These are phyloP conservation scores for Theocolax elegans DNA, from an alignment of 1,140 invertebrate species.

Conservation along the genomic window DNA sequence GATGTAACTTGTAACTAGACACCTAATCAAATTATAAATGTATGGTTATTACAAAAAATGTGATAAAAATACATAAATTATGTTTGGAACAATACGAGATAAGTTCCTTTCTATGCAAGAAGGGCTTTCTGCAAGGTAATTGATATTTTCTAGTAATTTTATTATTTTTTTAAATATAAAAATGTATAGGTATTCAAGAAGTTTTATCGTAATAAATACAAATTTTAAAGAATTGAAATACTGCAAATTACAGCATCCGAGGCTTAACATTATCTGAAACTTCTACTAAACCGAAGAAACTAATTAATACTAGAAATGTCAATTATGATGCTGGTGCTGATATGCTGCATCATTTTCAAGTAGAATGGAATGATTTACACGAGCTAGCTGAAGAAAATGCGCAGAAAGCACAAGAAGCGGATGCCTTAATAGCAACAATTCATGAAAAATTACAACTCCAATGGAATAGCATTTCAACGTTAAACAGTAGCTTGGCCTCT, in stretches of 20 bases:
- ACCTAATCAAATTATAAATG: background rate
- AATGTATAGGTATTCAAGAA: background rate
- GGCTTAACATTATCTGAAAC: conserved; percentile 55
- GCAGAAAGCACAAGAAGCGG: conserved; percentile 69
- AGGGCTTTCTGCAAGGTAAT: conserved; percentile 67
- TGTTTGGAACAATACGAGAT: conserved; percentile 66
- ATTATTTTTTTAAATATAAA: conserved; percentile 27
- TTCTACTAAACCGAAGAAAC: conserved; percentile 48
- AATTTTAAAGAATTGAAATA: background rate
- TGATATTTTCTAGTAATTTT: conserved; percentile 16
- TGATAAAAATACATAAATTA: too few relatives aligned
- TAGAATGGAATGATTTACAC: conserved; percentile 75
- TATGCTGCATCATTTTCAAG: conserved; percentile 73
- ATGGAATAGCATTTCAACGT: conserved; percentile 66
- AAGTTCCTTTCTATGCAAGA: conserved; percentile 69
- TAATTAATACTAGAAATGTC: conserved; percentile 53
- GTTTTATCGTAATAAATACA: background rate
- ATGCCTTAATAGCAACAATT: conserved; percentile 69
- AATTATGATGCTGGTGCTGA: conserved; percentile 72
- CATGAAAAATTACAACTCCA: conserved; percentile 69
- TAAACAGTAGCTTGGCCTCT: conserved; percentile 68
- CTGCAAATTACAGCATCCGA: conserved; percentile 58
- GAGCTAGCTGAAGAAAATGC: conserved; percentile 74
- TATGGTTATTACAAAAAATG: conserved; percentile 14
- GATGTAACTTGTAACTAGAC: background rate